A percentile compares a stretch with the other conserved stretches of the same genome.
phyloP scores from a whole-genome alignment of 1,140 invertebrate genomes.

The Neelides sp. region DNA sequence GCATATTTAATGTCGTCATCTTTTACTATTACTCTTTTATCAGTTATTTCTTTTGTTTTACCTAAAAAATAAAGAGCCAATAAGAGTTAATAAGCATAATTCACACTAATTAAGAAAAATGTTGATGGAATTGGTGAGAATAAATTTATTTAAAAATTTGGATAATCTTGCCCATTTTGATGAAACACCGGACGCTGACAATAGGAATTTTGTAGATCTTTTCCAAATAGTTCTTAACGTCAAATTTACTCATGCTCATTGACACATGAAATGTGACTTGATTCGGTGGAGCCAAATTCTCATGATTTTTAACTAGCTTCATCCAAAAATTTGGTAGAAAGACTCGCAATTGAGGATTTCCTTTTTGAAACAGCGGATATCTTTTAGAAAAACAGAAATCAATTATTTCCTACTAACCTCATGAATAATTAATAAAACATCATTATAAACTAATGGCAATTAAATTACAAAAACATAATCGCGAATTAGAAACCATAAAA shows the following conservation, averaged over 20 bases:
- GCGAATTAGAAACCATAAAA: too few relatives aligned
- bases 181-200: slow-evolving; percentile 55
- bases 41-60: slow-evolving; percentile 32
- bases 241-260: slow-evolving; percentile 66
- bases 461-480: too few relatives aligned
- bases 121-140: background rate
- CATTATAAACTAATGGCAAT: too few relatives aligned
- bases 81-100: background rate
- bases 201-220: slow-evolving; percentile 83
- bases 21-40: slow-evolving; percentile 53
- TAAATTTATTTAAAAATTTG: background rate
- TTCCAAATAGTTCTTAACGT: slow-evolving; percentile 83
- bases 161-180: slow-evolving; percentile 47
- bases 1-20: slow-evolving; percentile 74
- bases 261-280: slow-evolving; percentile 71
- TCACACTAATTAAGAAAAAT: background rate
- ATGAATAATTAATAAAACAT: too few relatives aligned
- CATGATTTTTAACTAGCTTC: slow-evolving; percentile 55
- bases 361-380: slow-evolving; percentile 77
- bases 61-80: slow-evolving; percentile 31
- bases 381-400: too few relatives aligned
- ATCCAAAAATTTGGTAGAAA: slow-evolving; percentile 91
- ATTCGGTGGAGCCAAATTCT: slow-evolving; percentile 46
- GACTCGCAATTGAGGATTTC: slow-evolving; percentile 74
- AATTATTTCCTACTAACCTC: too few relatives aligned